Base-by-base conservation (phyloP, 1,140 invertebrate genomes). In the Apis cerana region DNA sequence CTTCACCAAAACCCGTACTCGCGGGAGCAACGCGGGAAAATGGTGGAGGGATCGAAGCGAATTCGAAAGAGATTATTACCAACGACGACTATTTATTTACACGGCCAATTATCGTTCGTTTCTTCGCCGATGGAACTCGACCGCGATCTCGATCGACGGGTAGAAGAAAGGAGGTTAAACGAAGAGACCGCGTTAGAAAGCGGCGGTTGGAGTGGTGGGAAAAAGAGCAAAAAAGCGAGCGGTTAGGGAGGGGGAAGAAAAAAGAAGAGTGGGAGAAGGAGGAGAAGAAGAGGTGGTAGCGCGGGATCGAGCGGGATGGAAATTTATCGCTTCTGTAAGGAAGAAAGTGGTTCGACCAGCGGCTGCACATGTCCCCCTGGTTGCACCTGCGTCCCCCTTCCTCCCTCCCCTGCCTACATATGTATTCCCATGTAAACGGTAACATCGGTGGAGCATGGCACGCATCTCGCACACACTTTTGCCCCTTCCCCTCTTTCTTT, bases 341-440 rank as follows among this genome's bases (percentile, higher is more conserved):
- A 82, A 77, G 77, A 77, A 88, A 88, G 78, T 77, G 82, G 71
- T 86, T 80, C 81, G 75, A 84, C 79, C 75, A 43, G 80, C 67
- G 77, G 68, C 67, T 74, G 80, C 65, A 52, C 75, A 19, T 77
- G 12, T 58, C 15, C n/a, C 27, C 33, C 64, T 27, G 50, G 21
- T 64, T 78, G 82, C 85, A 88, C 86, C 85, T 88, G 86, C 85
- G 85, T 83, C 74, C 5, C 33, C 33, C 33, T 7, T 7, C 33
- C 3, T 7, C 33, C 33, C 33, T 5, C 33, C 33, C 87, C 72
- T 48, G 19, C 50, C 69, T 81, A 67, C 72, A 79, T 71, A 74
- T 76, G 84, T 84, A 82, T 80, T 74, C 81, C 82, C 81, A 15
- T 82, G 79, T 89, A 89, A 88, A 88, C 75, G 86, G 84, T 85